Base-by-base conservation (phyloP, 2,888 invertebrate species). In the Cephus nigrinus region DNA sequence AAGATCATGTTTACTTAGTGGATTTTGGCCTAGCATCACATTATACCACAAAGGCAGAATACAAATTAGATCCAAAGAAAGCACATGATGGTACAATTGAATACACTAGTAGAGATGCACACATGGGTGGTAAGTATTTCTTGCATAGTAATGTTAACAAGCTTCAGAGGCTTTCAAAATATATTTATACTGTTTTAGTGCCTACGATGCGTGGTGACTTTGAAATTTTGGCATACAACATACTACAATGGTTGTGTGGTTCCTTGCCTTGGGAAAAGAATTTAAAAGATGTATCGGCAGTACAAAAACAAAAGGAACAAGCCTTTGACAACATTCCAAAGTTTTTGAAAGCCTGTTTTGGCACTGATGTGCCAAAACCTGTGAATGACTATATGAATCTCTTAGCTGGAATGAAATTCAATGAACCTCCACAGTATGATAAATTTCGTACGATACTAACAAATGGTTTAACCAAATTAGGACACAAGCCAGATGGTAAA, bases 71-170 rank as follows among this genome's bases (percentile, higher is more conserved):
- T 92, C 96, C 97, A 0, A 97, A 97, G 86, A 96, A 95, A 90
- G 98, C 98, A 81, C 99, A 99, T 90, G 97, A 99, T 91, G 99
- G 99, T 0, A 99, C 99, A 0, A 96, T 98, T 80, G 98, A 99
- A 89, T 99, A 98, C 90, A 97, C 98, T 0, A 98, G 98, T 84
- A 93, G 97, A 80, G 99, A 99, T 93, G 98, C 98, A 4, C 99
- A 99, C 92, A 93, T 95, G 84, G 99, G 99, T 92, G 87, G 87
- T 68, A 15, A 55, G 55, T 23, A 23, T 55, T 9, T 23, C 9
- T 23, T 55, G 23, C 55, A 55, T 55, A 55, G 32, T 33, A n/a
- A 75, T 74, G 68, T 34, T 69, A 72, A 40, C n/a, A 40, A 36
- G 11, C 23, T 30, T 15, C 12, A 3, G 33, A 31, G 36, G 9